Base-by-base conservation (phyloP, 2,113 vertebrate genomes). In the Chloebia gouldiae region DNA sequence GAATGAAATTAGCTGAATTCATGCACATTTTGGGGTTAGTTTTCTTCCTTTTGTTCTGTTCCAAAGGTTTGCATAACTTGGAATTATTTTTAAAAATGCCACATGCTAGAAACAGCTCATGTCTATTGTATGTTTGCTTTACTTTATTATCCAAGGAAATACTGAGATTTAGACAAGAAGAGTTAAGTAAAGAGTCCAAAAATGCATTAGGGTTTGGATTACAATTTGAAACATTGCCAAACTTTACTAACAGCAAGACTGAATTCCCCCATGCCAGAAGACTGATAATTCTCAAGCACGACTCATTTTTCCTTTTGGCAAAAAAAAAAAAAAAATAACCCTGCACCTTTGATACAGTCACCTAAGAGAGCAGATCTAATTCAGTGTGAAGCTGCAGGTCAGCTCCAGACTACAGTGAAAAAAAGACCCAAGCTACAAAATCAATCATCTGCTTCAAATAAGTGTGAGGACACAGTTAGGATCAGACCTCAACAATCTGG, bases 191-290 rank as follows among this genome's bases (percentile, higher is more conserved):
- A 79, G 49, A 96, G 76, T 88, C 72, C 64, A 83, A 70, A 90
- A 93, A 81, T n/a, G 42, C 90, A 93, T 95, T 85, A 85, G 50
- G 54, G 39, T 73, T 94, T 95, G 78, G 66, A 90, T 94, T 88
- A 91, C 85, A 86, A 44, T 68, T 83, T 90, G 90, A 96, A 94
- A 77, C 20, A 69, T 7, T 78, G 82, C 71, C 92, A 92, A 12
- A 83, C 40, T 80, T 88, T 56, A 73, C 64, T 82, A 92, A 92
- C 10, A 3, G 78, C 87, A 93, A 82, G 71, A 56, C 56, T 83
- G 18, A 75, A 90, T 51, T 81, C 61, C 81, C 63, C 64, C 2
- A 3, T 73, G 71, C 27, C 92, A 88, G 54, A 66, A 70, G 79
- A 66, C 37, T 42, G 64, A 54, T 68, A 78, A 75, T 91, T 73